Base-by-base conservation (phyloP, 2,888 invertebrate species). In the Drosophila falleni region DNA sequence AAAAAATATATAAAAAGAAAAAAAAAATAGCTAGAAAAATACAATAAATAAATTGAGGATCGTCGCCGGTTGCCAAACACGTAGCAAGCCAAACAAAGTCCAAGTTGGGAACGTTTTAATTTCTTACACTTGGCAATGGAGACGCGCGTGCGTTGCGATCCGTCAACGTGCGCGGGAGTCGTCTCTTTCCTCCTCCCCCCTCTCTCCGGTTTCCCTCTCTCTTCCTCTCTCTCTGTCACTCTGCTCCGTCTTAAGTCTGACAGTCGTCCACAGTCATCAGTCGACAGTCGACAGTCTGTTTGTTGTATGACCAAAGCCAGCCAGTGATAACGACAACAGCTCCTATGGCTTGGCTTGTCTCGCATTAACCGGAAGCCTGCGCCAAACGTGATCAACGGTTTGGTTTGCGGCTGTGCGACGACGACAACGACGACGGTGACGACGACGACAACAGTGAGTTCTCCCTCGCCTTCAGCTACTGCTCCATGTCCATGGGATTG, bases 311-410 rank as follows among this genome's bases (percentile, higher is more conserved):
- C 80, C 77, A 77, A 80, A 77, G 80, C 66, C 77, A 77, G 80
- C 44, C 69, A 74, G 79, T 77, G 77, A 77, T 77, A 77, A 76
- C 76, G 79, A 74, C 68, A 62, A 31, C 49, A 35, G 37, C 42
- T 80, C 68, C 71, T 78, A 47, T 68, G 80, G 74, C 64, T 73
- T 80, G 67, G 65, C 65, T 65, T 66, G 74, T 54, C 63, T 69
- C 80, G 26, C 90, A 87, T 86, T 91, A 91, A 91, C 91, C 91
- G 91, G 91, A 91, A 91, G 91, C 91, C 91, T 91, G 88, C 85
- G 89, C 91, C 90, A 91, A 91, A 91, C 91, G 91, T 91, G 91
- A 91, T 91, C 91, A 90, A 88, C 89, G 77, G 91, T 88, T 89
- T 80, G 81, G 73, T 89, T 81, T 80, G 90, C 87, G 89, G 91